Evolutionary conservation across 1,140 invertebrate species (phyloP).

Genomic region (Centruroides sculpturatus): DNA sequence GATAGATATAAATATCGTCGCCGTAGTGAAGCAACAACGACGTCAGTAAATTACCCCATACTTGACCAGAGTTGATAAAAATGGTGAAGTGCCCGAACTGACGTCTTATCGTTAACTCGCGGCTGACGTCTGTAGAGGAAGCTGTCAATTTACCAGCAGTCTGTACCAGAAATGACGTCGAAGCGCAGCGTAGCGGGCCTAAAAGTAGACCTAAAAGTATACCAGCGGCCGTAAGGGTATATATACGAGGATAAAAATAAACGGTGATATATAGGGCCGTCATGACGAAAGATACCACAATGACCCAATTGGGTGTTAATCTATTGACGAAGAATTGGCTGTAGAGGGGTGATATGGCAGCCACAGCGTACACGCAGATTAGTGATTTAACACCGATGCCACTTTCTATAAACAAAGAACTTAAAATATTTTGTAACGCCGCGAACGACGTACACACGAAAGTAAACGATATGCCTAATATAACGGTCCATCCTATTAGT

Average conservation of each 20-base stretch:
- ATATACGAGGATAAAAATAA: slow-evolving; percentile 17
- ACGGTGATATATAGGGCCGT: slow-evolving; percentile 18
- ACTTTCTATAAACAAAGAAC: slow-evolving; percentile 16
- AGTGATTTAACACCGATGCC: slow-evolving; percentile 14
- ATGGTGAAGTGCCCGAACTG: slow-evolving; percentile 17
- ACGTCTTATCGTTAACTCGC: slow-evolving; percentile 10
- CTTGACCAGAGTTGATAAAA: slow-evolving; percentile 15
- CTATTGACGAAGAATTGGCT: slow-evolving; percentile 17
- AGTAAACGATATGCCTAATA: slow-evolving; percentile 17
- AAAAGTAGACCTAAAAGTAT: slow-evolving; percentile 12
- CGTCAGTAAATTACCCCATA: slow-evolving; percentile 14
- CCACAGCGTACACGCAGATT: slow-evolving; percentile 10
- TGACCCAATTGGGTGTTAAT: slow-evolving; percentile 16
- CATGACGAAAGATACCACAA: slow-evolving; percentile 15
- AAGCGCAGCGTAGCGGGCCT: slow-evolving; percentile 16
- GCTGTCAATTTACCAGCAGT: slow-evolving; percentile 12
- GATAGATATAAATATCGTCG: slow-evolving; percentile 11
- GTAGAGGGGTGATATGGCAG: slow-evolving; percentile 17
- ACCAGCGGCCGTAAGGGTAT: slow-evolving; percentile 13
- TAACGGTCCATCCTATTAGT: slow-evolving; percentile 14
- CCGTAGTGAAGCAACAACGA: slow-evolving; percentile 11
- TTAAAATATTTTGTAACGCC: slow-evolving; percentile 15
- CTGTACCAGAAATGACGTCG: slow-evolving; percentile 17
- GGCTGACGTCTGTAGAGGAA: slow-evolving; percentile 10
- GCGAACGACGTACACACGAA: slow-evolving; percentile 15